Base-by-base conservation (phyloP, 2,888 invertebrate genomes). In the Rhagonycha fulva region DNA sequence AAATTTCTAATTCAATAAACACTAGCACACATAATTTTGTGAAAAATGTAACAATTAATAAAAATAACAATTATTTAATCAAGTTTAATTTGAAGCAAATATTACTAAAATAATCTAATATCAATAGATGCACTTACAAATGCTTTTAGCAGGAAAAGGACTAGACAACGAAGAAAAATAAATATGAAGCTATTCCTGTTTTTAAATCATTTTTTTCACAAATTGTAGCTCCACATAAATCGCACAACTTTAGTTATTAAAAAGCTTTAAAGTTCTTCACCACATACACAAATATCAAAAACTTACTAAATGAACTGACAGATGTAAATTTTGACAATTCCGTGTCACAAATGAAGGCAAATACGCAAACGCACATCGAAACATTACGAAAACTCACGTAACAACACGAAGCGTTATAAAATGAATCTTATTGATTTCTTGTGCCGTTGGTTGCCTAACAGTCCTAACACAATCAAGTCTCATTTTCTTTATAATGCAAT, bases 311-410 rank as follows among this genome's bases (percentile, higher is more conserved):
- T 66, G 23, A 24, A 66, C 63, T 66, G 63, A 66, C 63, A 66
- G 63, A 14, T 66, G 24, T n/a, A 68, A 67, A 68, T 75, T 19
- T 75, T 75, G 75, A 75, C 75, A 75, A 75, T 68, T 71, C 70
- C 68, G 62, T 60, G 68, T 71, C 66, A 63, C 23, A 32, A 24
- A 66, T 66, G 63, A n/a, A 26, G n/a, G 23, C 24, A 24, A 9
- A 24, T 66, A 24, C 63, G 63, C 63, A 66, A n/a, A 66, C 63
- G 24, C n/a, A 11, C 5, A n/a, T 26, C 63, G 63, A 24, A 66
- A 66, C 24, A 24, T 24, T 24, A 12, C 63, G 63, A 10, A 9
- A 66, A 24, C n/a, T 7, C n/a, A n/a, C 47, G 47, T 47, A 47
- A n/a, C n/a, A 3, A 4, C n/a, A 66, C 63, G 63, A 66, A 24